Evolutionary conservation across 2,797 vertebrate species (phyloP).

Genomic region (Etheostoma perlongum): DNA sequence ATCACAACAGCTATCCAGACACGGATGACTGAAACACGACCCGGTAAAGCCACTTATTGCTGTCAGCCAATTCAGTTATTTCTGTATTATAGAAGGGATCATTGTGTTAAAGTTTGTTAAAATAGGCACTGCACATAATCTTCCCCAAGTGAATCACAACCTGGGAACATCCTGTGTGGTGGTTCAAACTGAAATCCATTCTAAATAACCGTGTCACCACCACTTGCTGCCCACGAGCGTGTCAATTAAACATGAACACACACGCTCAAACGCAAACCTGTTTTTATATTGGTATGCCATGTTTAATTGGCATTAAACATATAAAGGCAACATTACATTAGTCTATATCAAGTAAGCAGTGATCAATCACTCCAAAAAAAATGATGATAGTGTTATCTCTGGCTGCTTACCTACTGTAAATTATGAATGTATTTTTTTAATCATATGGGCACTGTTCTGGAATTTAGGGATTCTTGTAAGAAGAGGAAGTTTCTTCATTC

Average conservation of each 20-base stretch:
- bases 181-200: constrained; percentile 13
- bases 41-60: background rate
- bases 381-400: background rate
- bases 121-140: constrained; percentile 4
- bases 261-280: background rate
- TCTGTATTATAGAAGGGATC: background rate
- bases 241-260: constrained; percentile 1
- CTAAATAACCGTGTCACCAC: constrained; percentile 4
- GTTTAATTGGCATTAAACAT: background rate
- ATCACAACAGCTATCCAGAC: constrained; percentile 23
- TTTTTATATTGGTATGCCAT: background rate
- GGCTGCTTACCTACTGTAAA: no score
- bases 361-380: background rate
- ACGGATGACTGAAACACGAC: background rate
- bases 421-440: no score
- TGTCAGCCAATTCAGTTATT: background rate
- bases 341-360: background rate
- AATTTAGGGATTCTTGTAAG: background rate
- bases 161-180: constrained; percentile 28
- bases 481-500: background rate
- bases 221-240: background rate
- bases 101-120: background rate
- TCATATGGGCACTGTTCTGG: background rate
- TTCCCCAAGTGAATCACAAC: constrained; percentile 4
- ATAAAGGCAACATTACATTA: background rate